Evolutionary conservation across 2,797 vertebrate species (phyloP), one percentile per base, ranked within the genome.

Genomic region (Australoheros facetus): DNA sequence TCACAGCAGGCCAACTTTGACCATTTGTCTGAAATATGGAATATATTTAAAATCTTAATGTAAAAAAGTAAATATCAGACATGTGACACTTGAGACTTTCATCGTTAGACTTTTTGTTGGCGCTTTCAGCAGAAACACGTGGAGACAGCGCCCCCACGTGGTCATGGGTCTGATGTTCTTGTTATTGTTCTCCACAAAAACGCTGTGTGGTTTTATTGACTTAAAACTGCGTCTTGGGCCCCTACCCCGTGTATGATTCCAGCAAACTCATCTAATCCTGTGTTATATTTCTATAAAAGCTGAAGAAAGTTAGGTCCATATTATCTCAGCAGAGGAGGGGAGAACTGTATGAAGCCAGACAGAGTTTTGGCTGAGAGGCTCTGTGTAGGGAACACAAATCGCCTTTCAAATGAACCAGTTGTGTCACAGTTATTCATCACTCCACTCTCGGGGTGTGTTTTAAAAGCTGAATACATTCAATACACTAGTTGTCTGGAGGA

Each of bases 61-160:
- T 39, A 23, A 19, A 14, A 14, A 39, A 51, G 48, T 51, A 51
- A 51, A 39, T 14, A 39, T 39, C n/a, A 42, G 37, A 37, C 59
- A 62, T 4, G 12, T 26, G 9, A 69, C 26, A 69, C 45, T 5
- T n/a, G 26, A 51, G 16, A 69, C 62, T 48, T 48, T 66, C 62
- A 2, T 69, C 51, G 17, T 17, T 30, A 26, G 62, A 23, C 16
- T 30, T 51, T 19, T 16, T 56, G 34, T 42, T 56, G 56, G 39
- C 2, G 64, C 37, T 42, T 69, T 39, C 5, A 42, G 11, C 5
- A 60, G 19, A n/a, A 55, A 11, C 11, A 48, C 4, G 34, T 30
- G 84, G 10, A 85, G 56, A 79, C 77, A 86, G 82, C 23, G 86
- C 90, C 88, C 81, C 57, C 91, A 53, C 84, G 86, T 88, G 92